phyloP scores from a whole-genome alignment of 2,797 vertebrate species.

The Spondyliosoma cantharus region DNA sequence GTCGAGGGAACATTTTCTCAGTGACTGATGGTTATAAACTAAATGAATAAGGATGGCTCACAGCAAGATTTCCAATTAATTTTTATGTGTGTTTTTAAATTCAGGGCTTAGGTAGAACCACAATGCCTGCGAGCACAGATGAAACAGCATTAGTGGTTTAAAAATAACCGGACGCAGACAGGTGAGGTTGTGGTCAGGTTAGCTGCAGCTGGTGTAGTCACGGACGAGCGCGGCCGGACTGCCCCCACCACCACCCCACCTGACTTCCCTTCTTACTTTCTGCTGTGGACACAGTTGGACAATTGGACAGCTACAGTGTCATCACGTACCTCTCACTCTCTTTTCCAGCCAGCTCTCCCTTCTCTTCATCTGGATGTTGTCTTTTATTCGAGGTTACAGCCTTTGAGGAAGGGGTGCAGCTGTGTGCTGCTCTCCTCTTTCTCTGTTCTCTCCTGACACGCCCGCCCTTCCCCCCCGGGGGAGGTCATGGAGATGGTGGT shows the following conservation, averaged over 20 bases:
- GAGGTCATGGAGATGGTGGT: conserved; percentile 64
- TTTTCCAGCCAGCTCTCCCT: conserved; percentile 25
- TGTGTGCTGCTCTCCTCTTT: conserved; percentile 25
- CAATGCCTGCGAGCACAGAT: background rate
- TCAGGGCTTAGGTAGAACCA: conserved; percentile 1
- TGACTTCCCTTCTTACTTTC: conserved; percentile 41
- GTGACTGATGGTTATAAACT: background rate
- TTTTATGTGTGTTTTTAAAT: conserved; percentile 14
- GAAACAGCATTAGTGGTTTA: conserved; percentile 6
- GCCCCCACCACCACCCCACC: background rate
- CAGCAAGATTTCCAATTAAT: background rate
- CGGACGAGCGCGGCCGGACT: conserved; percentile 18
- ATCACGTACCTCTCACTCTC: conserved; percentile 7
- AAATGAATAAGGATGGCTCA: background rate
- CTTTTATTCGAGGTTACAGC: conserved; percentile 44
- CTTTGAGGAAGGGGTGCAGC: conserved; percentile 49
- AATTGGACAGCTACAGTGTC: conserved; percentile 18
- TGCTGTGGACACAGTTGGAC: conserved; percentile 25
- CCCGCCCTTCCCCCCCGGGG: conserved; percentile 44
- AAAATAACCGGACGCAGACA: conserved; percentile 1
- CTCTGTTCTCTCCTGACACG: conserved; percentile 18
- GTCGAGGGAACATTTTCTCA: background rate
- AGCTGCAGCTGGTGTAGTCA: conserved; percentile 16
- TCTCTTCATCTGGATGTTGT: conserved; percentile 18
- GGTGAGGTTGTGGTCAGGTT: conserved; percentile 24